Evolutionary conservation across 2,113 vertebrate genomes (phyloP).

Genomic region (Hippopotamus amphibius): DNA sequence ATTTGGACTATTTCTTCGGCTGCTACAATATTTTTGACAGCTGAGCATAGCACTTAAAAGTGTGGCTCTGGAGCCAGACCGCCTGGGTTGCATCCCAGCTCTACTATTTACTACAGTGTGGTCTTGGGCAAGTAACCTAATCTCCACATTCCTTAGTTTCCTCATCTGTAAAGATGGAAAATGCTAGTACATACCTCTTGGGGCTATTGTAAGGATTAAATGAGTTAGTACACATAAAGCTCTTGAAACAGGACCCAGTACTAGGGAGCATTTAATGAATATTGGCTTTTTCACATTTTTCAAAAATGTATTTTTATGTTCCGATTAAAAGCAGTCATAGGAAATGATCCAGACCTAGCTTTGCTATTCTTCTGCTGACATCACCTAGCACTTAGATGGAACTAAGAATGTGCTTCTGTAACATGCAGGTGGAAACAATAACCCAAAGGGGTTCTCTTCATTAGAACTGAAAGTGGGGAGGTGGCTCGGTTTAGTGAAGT

Average conservation of each 20-base stretch:
- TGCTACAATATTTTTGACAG: constrained; percentile 57
- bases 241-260: background rate
- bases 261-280: background rate
- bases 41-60: background rate
- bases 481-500: background rate
- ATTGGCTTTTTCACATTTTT: background rate
- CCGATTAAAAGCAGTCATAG: background rate
- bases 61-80: background rate
- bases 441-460: background rate
- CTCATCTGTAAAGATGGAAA: background rate
- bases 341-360: background rate
- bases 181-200: background rate
- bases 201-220: background rate
- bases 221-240: background rate
- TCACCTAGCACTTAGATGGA: background rate
- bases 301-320: background rate
- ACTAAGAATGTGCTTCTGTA: background rate
- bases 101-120: background rate
- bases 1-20: constrained; percentile 44
- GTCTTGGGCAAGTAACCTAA: background rate
- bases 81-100: background rate
- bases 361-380: background rate
- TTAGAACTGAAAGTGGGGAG: background rate
- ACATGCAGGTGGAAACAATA: background rate
- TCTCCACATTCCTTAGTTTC: background rate